Percentiles rank a stretch among this genome's conserved stretches.
Evolutionary conservation across 2,888 invertebrate species (phyloP).

Genomic region (Drosophila formosana): DNA sequence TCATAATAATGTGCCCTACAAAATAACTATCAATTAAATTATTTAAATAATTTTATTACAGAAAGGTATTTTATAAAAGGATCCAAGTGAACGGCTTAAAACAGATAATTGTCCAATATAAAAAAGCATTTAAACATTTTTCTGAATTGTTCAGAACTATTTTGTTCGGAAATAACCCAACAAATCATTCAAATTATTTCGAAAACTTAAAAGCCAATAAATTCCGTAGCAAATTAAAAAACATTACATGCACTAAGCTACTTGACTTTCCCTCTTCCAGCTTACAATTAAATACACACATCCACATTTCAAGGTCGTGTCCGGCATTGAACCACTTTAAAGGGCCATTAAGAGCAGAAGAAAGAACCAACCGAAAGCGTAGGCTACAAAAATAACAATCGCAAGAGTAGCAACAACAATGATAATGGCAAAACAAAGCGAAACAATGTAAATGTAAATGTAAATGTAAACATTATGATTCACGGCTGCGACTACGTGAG

Average conservation of each 20-base stretch:
- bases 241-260: slow-evolving; percentile 47
- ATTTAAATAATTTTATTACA: too few species aligned
- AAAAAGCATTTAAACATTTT: too few species aligned
- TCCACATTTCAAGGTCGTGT: slow-evolving; percentile 60
- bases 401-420: slow-evolving; percentile 18
- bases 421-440: slow-evolving; percentile 28
- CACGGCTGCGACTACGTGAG: slow-evolving; percentile 51
- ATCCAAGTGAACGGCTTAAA: too few species aligned
- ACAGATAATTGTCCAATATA: too few species aligned
- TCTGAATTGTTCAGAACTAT: too few species aligned
- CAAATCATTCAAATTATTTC: neutral
- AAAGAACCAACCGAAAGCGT: slow-evolving; percentile 58
- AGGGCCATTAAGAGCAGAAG: slow-evolving; percentile 35
- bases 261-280: slow-evolving; percentile 60
- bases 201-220: neutral
- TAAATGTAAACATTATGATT: slow-evolving; percentile 52
- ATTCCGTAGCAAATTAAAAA: slow-evolving; percentile 49
- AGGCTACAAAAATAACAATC: slow-evolving; percentile 20
- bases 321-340: slow-evolving; percentile 31
- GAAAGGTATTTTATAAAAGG: too few species aligned
- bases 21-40: too few species aligned
- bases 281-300: slow-evolving; percentile 6
- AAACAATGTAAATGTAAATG: slow-evolving; percentile 55
- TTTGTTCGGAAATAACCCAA: too few species aligned
- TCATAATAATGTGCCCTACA: too few species aligned